Conservation (phyloP, 2,797 vertebrate species). For the Muscicapa striata region DNA sequence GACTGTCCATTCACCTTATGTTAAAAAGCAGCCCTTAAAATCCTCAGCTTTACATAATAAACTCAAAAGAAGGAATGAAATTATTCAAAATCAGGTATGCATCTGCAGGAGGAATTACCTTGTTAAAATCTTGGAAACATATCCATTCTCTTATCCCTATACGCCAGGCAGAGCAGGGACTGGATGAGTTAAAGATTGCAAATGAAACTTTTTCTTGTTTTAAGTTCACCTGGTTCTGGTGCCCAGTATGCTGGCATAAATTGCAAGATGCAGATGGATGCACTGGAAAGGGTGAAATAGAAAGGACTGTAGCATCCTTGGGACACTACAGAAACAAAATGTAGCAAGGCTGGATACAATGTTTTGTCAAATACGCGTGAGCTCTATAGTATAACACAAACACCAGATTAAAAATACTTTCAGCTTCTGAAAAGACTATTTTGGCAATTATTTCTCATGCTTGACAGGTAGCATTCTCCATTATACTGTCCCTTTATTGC, state of each 20-base stretch:
- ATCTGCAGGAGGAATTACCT: neutral
- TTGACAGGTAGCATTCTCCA: neutral
- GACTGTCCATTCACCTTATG: neutral
- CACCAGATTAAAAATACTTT: neutral
- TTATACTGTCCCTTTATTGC: neutral
- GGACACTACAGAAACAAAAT: neutral
- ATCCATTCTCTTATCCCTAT: neutral
- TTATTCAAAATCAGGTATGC: neutral
- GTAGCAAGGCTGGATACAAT: neutral
- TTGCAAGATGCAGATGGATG: neutral
- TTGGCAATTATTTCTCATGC: neutral
- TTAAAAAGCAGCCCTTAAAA: neutral
- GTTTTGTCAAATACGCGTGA: accelerated
- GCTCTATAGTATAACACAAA: neutral
- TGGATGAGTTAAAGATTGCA: neutral
- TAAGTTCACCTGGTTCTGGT: neutral
- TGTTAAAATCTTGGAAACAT: neutral
- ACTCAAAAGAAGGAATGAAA: neutral
- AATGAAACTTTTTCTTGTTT: neutral
- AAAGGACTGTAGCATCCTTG: neutral
- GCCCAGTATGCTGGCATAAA: neutral
- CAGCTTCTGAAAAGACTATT: neutral
- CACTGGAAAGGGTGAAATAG: neutral
- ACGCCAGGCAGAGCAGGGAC: neutral
- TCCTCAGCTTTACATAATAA: neutral